These are phyloP conservation scores for Palythoa grandiflora DNA, from an alignment of 92 coral and sea anemone species.

Conservation along the genomic window DNA sequence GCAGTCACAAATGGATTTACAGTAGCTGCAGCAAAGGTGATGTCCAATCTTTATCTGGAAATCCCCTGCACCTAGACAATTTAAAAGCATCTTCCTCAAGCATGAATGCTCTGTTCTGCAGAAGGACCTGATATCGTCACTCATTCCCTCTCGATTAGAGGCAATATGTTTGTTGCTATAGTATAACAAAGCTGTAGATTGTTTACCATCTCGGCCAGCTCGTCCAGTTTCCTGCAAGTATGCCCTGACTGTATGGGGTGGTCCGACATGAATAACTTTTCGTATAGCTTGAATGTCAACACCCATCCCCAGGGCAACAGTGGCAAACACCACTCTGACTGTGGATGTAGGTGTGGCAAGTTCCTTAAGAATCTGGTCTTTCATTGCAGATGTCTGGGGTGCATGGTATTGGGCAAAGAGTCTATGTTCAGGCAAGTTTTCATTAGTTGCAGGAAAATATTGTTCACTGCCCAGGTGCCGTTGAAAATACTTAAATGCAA, in stretches of 20 bases:
- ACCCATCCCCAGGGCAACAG: slow-evolving; percentile 78
- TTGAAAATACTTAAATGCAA: slow-evolving; percentile 61
- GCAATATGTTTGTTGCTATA: slow-evolving; percentile 32
- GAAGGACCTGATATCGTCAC: slow-evolving; percentile 39
- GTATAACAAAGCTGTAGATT: slow-evolving; percentile 46
- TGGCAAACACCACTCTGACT: slow-evolving; percentile 73
- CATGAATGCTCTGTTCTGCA: slow-evolving; percentile 39
- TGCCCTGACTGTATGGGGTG: slow-evolving; percentile 63
- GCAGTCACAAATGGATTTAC: slow-evolving; percentile 39
- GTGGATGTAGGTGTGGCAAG: slow-evolving; percentile 38
- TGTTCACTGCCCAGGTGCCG: slow-evolving; percentile 53
- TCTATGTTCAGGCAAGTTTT: slow-evolving; percentile 59
- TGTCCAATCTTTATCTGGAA: slow-evolving; percentile 26
- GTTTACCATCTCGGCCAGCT: slow-evolving; percentile 70
- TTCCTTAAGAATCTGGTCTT: slow-evolving; percentile 58
- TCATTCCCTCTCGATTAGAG: slow-evolving; percentile 33
- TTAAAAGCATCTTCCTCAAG: slow-evolving; percentile 40
- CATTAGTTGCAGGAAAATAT: slow-evolving; percentile 55
- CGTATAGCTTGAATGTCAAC: slow-evolving; percentile 59
- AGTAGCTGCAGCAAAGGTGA: slow-evolving; percentile 47
- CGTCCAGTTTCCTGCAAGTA: slow-evolving; percentile 73
- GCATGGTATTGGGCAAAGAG: slow-evolving; percentile 70
- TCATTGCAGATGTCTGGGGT: slow-evolving; percentile 69
- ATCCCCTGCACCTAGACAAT: slow-evolving; percentile 35
- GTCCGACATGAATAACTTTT: slow-evolving; percentile 66